These are phyloP conservation scores for Pelosia muscerda DNA, from an alignment of 2,888 invertebrate genomes.

Conservation along the genomic window DNA sequence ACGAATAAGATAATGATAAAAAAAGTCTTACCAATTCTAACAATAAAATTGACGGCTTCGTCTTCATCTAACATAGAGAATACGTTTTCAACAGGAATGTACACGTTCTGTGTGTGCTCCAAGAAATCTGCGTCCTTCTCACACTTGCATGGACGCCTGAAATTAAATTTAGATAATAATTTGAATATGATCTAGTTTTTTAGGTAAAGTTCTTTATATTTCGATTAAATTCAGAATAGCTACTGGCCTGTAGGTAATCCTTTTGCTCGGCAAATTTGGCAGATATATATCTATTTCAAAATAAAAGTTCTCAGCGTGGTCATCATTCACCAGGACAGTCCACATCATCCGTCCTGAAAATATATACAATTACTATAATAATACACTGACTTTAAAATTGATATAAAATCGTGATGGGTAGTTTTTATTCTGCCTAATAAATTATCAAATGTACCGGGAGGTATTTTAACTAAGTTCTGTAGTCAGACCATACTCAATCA, in stretches of 20 bases:
- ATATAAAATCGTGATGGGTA: too few species aligned
- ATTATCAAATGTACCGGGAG: too few species aligned
- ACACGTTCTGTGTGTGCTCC: slow-evolving; percentile 84
- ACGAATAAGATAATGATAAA: too few species aligned
- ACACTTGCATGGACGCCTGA: slow-evolving; percentile 83
- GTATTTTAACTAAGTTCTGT: too few species aligned
- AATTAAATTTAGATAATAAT: slow-evolving; percentile 45
- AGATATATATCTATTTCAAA: slow-evolving; percentile 83
- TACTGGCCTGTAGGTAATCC: slow-evolving; percentile 81
- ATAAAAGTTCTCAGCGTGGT: slow-evolving; percentile 78
- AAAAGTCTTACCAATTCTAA: slow-evolving; percentile 82
- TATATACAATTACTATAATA: not conserved
- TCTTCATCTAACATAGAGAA: slow-evolving; percentile 83
- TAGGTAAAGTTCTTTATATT: not conserved
- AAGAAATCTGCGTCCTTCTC: slow-evolving; percentile 84
- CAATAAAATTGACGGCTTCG: slow-evolving; percentile 78
- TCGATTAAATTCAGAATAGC: slow-evolving; percentile 16
- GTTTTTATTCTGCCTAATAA: too few species aligned
- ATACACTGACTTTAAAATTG: too few species aligned
- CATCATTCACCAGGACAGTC: slow-evolving; percentile 83
- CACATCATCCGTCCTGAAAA: slow-evolving; percentile 84
- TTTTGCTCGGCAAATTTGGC: slow-evolving; percentile 78
- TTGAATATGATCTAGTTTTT: too few species aligned
- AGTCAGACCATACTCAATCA: too few species aligned
- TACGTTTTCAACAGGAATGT: slow-evolving; percentile 85